Base-by-base conservation (phyloP, 2,797 vertebrate genomes). In the Gambelia wislizenii region DNA sequence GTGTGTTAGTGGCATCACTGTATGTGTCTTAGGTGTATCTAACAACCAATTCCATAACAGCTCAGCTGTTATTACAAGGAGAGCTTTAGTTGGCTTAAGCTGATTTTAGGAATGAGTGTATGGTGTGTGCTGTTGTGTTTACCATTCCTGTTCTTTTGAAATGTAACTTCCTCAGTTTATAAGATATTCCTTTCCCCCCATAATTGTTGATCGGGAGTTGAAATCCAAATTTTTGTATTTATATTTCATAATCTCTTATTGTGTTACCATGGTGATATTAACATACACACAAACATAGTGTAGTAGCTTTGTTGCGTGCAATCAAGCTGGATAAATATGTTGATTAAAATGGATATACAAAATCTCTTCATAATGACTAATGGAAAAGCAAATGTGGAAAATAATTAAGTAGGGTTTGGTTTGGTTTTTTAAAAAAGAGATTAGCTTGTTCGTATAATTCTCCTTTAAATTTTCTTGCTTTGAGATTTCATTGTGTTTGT, bases 191-290 rank as follows among this genome's bases (percentile, higher is more conserved):
- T 69, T 93, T 74, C 44, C 91, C 92, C 91, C 91, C 86, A n/a
- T n/a, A 89, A 96, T 91, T 79, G 94, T 88, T 92, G 89, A 95
- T 96, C 92, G 92, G 90, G 90, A 92, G 82, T 83, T 70, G 80
- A 85, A 94, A 93, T 91, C 91, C 93, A 78, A 95, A 94, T 93
- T 42, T 88, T 92, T 92, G 25, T 94, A 85, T 93, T 95, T 95
- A 94, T 94, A 89, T 95, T 96, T 95, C 93, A 93, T 95, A 91
- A 93, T 95, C 90, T 91, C 95, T 96, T 96, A 91, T 96, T 95
- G 89, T 91, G 96, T 96, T 96, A 91, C 96, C 94, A 95, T 94
- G 94, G 95, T 94, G 93, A 94, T 92, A 87, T 95, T 95, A 82
- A 88, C 90, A 85, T 87, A 93, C 88, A 93, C 87, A 94, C 90